Conservation (phyloP, 1,140 invertebrate genomes). For the Caenorhabditis latens region DNA sequence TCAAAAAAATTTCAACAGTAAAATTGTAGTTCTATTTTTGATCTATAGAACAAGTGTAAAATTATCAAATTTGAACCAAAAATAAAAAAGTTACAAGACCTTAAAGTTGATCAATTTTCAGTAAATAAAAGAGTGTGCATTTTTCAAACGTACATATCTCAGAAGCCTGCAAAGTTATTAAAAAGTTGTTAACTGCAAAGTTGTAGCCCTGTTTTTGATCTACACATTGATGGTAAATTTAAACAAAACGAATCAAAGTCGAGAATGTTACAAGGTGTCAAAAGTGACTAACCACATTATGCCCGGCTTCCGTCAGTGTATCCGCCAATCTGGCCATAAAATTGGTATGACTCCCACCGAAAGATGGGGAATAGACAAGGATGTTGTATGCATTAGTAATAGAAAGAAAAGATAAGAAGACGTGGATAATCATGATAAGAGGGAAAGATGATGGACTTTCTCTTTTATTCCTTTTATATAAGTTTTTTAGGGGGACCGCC, state of each 20-base stretch:
- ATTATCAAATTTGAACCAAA: too few relatives aligned
- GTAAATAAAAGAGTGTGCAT: too few relatives aligned
- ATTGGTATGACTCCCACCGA: conserved; percentile 58
- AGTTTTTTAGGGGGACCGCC: neutral
- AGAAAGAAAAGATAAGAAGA: neutral
- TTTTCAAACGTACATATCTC: too few relatives aligned
- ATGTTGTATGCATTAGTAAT: conserved; percentile 14
- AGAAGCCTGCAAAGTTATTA: too few relatives aligned
- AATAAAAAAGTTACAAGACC: too few relatives aligned
- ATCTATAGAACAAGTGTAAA: too few relatives aligned
- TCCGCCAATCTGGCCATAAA: conserved; percentile 59
- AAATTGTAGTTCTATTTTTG: neutral
- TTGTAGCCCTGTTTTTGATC: neutral
- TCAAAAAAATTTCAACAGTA: neutral
- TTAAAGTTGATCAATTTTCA: too few relatives aligned
- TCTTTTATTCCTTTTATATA: conserved; percentile 32
- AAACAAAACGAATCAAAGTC: too few relatives aligned
- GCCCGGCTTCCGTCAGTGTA: conserved; percentile 79
- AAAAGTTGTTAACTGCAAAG: too few relatives aligned
- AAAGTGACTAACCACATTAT: conserved; percentile 68
- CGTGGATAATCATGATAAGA: conserved; percentile 25
- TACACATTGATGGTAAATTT: too few relatives aligned
- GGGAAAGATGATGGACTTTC: neutral
- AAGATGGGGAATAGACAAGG: conserved; percentile 53
- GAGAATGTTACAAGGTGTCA: too few relatives aligned